Base-by-base conservation (phyloP, 2,888 invertebrate genomes). In the Muschampia plurimacula region DNA sequence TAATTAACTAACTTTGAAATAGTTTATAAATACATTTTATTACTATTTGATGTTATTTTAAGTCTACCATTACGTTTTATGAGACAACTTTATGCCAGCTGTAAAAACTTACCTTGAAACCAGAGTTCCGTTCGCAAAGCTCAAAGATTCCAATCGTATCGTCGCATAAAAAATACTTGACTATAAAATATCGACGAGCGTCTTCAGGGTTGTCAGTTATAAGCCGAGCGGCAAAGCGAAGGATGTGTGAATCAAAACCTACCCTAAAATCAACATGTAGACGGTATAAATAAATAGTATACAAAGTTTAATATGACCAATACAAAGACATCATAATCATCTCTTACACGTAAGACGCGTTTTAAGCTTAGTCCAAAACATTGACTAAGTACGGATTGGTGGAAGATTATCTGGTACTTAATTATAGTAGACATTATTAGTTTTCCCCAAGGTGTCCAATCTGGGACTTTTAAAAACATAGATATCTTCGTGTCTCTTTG, bases 71-170 rank as follows among this genome's bases (percentile, higher is more conserved):
- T 52, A 55, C 0, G 55, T 55, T 55, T 22, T 22, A 55, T 22
- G 15, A 8, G 8, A 55, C 4, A 22, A 57, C 28, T 57, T 57
- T 7, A 12, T 28, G 22, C 10, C 22, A 9, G 22, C 22, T 55
- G 55, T 55, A 59, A 22, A 13, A 8, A 32, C 52, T 67, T 62
- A 79, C 79, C 74, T 73, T 76, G 78, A 94, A 96, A 39, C 98
- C 97, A 39, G 97, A 96, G 85, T 97, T 97, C n/a, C 96, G 93
- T 78, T 95, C 95, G 0, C 96, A 96, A 39, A 97, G 95, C 91
- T 99, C 99, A 83, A 96, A 97, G 49, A 99, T 96, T 15, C 96
- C 96, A 72, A 98, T 95, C 1, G 98, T 97, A 81, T 98, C 98
- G 84, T 99, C 98, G 68, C 96, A 95, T 46, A 99, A 92, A 82